These are phyloP conservation scores for Drosophila rhopaloa DNA, from an alignment of 1,140 invertebrate species.

Conservation along the genomic window DNA sequence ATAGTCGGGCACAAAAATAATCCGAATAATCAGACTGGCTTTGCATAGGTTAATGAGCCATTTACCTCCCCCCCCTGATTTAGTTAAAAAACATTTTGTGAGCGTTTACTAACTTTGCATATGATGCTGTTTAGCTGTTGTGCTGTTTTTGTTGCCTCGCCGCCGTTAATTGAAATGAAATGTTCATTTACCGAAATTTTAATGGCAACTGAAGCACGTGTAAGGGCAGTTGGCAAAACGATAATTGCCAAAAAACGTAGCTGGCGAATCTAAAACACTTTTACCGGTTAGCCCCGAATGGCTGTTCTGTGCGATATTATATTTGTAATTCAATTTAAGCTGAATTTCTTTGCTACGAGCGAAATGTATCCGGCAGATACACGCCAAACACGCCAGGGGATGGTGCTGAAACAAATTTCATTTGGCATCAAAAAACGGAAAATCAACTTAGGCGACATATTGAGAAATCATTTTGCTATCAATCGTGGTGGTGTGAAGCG, in stretches of 20 bases:
- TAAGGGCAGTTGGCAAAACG: constrained; percentile 1
- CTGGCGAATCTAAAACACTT: constrained; percentile 36
- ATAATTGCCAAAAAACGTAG: constrained; percentile 29
- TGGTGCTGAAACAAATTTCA: constrained; percentile 46
- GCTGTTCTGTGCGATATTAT: constrained; percentile 5
- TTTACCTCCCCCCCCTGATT: not conserved
- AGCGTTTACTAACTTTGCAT: constrained; percentile 1
- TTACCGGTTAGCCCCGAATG: not conserved
- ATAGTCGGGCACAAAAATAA: constrained; percentile 33
- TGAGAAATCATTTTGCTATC: constrained; percentile 75
- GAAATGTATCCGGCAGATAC: constrained; percentile 45
- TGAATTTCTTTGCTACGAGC: constrained; percentile 1
- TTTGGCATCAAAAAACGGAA: constrained; percentile 44
- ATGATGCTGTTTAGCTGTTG: not conserved
- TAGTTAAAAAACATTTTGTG: constrained; percentile 17
- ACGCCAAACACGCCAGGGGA: not conserved
- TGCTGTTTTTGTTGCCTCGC: not conserved
- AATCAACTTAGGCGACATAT: constrained; percentile 67
- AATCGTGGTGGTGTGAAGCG: constrained; percentile 39
- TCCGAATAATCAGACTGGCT: constrained; percentile 28
- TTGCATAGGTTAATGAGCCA: constrained; percentile 9
- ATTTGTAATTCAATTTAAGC: constrained; percentile 62
- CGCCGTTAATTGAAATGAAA: constrained; percentile 43
- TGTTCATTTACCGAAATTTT: constrained; percentile 40
- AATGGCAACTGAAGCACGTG: constrained; percentile 42